Conservation (phyloP, 2,113 vertebrate species). For the Petromus typicus region DNA sequence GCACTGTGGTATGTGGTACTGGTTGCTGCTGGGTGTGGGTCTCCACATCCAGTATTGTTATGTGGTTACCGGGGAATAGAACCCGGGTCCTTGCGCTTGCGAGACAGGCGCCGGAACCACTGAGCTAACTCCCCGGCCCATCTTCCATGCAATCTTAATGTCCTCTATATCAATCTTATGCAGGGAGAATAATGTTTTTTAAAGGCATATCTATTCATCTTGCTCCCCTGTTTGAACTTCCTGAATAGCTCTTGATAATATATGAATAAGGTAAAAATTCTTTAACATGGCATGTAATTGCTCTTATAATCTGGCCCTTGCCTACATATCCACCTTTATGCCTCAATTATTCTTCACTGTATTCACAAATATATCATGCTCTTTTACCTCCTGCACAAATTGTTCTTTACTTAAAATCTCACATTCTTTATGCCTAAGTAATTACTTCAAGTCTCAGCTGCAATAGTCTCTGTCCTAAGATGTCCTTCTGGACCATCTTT, state of each 20-base stretch:
- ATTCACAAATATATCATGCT: neutral
- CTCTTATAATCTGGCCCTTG: neutral
- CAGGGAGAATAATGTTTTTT: neutral
- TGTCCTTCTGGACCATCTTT: neutral
- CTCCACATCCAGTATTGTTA: too few species aligned
- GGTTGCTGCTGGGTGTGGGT: too few species aligned
- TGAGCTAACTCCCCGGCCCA: too few species aligned
- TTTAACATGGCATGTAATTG: neutral
- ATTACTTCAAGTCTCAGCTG: neutral
- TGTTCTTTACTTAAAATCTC: neutral
- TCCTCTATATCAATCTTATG: neutral
- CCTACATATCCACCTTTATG: neutral
- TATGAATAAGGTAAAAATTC: slow-evolving; percentile 26
- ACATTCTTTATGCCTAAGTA: neutral
- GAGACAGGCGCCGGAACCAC: too few species aligned
- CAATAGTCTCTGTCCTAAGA: neutral
- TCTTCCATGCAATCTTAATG: too few species aligned
- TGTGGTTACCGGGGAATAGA: too few species aligned
- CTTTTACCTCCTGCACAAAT: neutral
- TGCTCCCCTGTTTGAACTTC: neutral
- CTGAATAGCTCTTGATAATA: neutral
- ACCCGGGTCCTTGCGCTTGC: too few species aligned
- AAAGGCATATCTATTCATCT: slow-evolving; percentile 33
- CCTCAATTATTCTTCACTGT: neutral
- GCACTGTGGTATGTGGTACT: too few species aligned